Evolutionary conservation across 2,797 vertebrate species (phyloP).

Genomic region (Hypotaenidia okinawae): DNA sequence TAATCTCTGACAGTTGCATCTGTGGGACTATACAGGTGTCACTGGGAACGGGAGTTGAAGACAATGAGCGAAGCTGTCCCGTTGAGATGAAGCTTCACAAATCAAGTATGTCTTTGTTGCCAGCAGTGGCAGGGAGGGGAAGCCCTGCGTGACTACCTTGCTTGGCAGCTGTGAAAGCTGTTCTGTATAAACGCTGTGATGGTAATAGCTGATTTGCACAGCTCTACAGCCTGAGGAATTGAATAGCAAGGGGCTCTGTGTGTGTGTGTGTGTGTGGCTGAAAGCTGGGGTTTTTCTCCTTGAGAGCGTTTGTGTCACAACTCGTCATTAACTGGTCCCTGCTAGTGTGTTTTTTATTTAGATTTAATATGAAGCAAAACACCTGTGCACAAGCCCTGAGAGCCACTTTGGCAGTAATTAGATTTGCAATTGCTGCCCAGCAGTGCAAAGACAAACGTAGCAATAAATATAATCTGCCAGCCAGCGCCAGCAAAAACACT

Average conservation of each 20-base stretch:
- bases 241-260: background rate
- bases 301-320: background rate
- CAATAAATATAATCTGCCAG: background rate
- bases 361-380: conserved; percentile 27
- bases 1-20: background rate
- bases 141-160: background rate
- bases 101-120: background rate
- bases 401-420: conserved; percentile 11
- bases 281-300: background rate
- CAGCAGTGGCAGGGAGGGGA: background rate
- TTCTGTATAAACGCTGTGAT: background rate
- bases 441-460: background rate
- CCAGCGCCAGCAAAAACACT: background rate
- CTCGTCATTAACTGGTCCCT: background rate
- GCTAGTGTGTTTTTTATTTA: background rate
- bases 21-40: background rate
- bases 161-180: background rate
- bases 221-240: background rate
- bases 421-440: conserved; percentile 18
- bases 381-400: background rate
- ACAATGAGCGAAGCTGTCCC: background rate
- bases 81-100: background rate
- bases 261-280: background rate
- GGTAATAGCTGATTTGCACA: background rate
- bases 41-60: background rate